Conservation (phyloP, 2,888 invertebrate genomes). For the Perizoma affinitatum region DNA sequence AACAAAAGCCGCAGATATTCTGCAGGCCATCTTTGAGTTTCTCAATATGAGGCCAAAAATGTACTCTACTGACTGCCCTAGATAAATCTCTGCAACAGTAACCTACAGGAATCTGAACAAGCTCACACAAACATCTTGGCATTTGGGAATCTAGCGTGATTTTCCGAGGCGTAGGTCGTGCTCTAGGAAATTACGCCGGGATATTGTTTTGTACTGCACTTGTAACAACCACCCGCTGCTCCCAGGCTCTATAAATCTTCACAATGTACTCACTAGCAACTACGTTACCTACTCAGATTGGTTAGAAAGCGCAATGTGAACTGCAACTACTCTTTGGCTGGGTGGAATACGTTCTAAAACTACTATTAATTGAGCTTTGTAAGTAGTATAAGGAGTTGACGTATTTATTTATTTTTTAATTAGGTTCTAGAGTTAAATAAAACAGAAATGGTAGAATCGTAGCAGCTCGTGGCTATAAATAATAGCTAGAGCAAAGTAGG, state of each 20-base stretch:
- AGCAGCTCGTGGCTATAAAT: conserved; percentile 1
- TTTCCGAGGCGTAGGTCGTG: conserved; percentile 33
- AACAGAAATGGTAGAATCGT: background rate
- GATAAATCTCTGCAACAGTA: conserved; percentile 11
- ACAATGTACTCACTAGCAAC: conserved; percentile 8
- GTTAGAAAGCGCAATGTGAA: background rate
- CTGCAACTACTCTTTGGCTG: too few relatives aligned
- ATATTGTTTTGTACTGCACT: conserved; percentile 65
- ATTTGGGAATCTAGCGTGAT: conserved; percentile 22
- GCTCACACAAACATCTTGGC: conserved; percentile 24
- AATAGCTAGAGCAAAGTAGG: conserved; percentile 9
- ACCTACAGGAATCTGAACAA: conserved; percentile 16
- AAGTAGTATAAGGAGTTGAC: too few relatives aligned
- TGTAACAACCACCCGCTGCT: conserved; percentile 43
- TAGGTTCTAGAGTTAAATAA: background rate
- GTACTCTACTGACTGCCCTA: background rate
- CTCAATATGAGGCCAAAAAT: too few relatives aligned
- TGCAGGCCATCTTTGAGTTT: too few relatives aligned
- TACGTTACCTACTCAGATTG: background rate
- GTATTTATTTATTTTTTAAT: background rate
- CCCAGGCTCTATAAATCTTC: conserved; percentile 18
- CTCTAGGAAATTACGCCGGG: conserved; percentile 58
- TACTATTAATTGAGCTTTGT: too few relatives aligned
- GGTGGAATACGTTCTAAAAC: too few relatives aligned
- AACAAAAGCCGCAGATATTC: too few relatives aligned